These are phyloP conservation scores for Nothoprocta pentlandii DNA, from an alignment of 2,113 vertebrate genomes.

Conservation along the genomic window DNA sequence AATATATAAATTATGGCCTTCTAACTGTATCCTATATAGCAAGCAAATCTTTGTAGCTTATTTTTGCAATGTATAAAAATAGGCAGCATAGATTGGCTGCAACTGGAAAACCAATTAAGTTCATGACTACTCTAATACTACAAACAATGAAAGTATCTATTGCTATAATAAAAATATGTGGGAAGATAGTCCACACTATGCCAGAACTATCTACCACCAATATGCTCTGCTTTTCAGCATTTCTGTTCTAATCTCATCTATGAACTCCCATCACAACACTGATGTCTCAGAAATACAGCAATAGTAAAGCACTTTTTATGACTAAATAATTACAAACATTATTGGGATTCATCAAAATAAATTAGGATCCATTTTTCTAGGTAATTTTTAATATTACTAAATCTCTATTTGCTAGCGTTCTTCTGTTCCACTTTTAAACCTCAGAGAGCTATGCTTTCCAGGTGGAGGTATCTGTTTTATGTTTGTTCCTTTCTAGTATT, in stretches of 20 bases:
- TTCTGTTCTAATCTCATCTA: background rate
- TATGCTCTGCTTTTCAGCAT: background rate
- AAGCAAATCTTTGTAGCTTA: background rate
- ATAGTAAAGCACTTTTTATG: background rate
- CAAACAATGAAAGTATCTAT: background rate
- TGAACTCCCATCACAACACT: background rate
- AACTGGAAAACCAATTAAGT: background rate
- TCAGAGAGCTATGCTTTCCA: background rate
- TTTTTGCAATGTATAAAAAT: background rate
- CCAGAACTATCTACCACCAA: background rate
- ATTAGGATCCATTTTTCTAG: background rate
- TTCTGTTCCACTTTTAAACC: background rate
- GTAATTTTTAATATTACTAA: background rate
- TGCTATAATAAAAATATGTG: background rate
- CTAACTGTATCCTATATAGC: background rate
- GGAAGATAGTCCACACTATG: rapidly evolving
- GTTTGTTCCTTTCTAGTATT: background rate
- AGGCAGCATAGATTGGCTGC: background rate
- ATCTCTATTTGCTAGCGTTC: background rate
- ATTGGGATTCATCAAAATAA: background rate
- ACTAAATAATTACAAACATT: background rate
- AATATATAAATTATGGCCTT: background rate
- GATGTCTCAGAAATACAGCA: background rate
- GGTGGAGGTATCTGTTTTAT: background rate
- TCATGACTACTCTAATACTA: background rate